Percentiles rank a stretch among this genome's conserved stretches.
Conservation (phyloP, 2,888 invertebrate genomes). For the Aplocera efformata region DNA sequence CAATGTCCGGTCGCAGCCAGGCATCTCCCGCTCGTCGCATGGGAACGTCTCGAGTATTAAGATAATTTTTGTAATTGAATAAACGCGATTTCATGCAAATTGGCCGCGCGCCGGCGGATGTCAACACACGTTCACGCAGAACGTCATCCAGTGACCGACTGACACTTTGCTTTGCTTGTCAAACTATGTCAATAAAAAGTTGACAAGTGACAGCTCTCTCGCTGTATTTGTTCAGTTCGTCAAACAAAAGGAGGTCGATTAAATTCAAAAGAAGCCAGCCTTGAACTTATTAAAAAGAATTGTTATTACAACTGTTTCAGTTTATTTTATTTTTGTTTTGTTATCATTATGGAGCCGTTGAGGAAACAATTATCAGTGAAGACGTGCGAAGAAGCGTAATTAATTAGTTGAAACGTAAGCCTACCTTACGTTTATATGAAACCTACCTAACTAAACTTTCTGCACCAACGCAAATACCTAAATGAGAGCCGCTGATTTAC, state of each 20-base stretch:
- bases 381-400: no score
- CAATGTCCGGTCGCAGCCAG: constrained; percentile 47
- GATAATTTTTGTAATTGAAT: constrained; percentile 69
- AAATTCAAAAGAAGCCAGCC: constrained; percentile 23
- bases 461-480: no score
- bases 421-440: no score
- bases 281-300: constrained; percentile 46
- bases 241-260: background rate
- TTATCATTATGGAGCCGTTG: background rate
- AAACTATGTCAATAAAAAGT: constrained; percentile 43
- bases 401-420: no score
- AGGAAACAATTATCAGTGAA: background rate
- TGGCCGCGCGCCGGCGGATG: constrained; percentile 50
- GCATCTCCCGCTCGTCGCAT: constrained; percentile 49
- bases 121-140: constrained; percentile 56
- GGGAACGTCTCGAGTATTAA: constrained; percentile 52
- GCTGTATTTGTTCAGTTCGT: constrained; percentile 29
- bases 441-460: no score
- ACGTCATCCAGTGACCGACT: constrained; percentile 66
- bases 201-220: constrained; percentile 49
- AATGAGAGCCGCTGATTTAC: no score
- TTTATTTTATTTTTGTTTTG: no score
- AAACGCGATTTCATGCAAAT: constrained; percentile 71
- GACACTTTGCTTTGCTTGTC: constrained; percentile 36
- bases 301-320: no score